Percentiles rank a stretch among this genome's conserved stretches.
Evolutionary conservation across 2,888 invertebrate genomes (phyloP).

Genomic region (Pterobdella sp.): DNA sequence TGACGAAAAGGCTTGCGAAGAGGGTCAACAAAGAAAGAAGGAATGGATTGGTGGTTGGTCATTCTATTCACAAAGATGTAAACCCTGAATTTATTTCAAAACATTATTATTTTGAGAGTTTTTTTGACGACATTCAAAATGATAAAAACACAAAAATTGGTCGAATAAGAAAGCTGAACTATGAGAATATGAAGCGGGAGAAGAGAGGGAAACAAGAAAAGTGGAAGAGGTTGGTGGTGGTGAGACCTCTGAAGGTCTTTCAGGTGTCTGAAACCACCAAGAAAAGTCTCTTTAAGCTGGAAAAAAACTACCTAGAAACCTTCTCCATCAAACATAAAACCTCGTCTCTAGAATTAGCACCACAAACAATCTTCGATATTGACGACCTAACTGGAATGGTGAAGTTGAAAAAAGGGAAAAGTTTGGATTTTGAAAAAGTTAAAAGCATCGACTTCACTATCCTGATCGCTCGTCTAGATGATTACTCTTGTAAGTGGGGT

Average conservation of each 20-base stretch:
- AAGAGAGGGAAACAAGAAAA: too few relatives aligned
- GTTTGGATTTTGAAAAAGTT: slow-evolving; percentile 13
- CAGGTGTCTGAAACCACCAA: background rate
- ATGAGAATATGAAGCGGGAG: background rate
- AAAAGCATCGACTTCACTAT: slow-evolving; percentile 37
- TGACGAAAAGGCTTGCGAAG: too few relatives aligned
- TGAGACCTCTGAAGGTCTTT: background rate
- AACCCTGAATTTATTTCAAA: too few relatives aligned
- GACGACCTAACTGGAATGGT: slow-evolving; percentile 23
- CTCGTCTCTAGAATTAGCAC: background rate
- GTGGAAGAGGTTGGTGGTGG: slow-evolving; percentile 2
- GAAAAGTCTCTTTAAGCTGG: background rate
- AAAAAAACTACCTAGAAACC: slow-evolving; percentile 9
- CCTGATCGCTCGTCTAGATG: slow-evolving; percentile 38
- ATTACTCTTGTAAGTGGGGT: slow-evolving; percentile 15
- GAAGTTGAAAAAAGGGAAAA: slow-evolving; percentile 15
- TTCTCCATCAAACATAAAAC: background rate
- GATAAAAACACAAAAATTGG: too few relatives aligned
- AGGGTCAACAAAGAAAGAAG: background rate
- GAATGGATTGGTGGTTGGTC: background rate
- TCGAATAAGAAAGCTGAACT: too few relatives aligned
- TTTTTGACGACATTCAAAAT: too few relatives aligned
- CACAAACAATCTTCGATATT: slow-evolving; percentile 19
- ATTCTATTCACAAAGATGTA: background rate
- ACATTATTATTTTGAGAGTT: too few relatives aligned